Evolutionary conservation across 2,888 invertebrate genomes (phyloP).

Genomic region (Anagyrus pseudococci): DNA sequence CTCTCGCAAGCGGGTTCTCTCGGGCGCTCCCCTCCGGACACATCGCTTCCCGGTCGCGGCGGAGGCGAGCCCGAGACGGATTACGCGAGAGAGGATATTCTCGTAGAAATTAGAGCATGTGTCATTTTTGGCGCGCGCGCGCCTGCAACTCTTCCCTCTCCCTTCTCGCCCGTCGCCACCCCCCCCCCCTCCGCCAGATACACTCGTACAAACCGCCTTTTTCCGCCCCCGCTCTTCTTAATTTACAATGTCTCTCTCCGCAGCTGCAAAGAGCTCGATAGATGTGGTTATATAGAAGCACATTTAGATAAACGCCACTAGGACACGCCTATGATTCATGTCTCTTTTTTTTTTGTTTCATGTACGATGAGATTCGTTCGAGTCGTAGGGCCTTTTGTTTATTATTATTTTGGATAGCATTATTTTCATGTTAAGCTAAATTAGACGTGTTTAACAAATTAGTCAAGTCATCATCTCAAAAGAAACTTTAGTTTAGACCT

Average conservation of each 20-base stretch:
- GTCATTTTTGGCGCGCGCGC: conserved; percentile 32
- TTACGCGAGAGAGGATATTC: conserved; percentile 16
- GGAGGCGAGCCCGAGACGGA: no score
- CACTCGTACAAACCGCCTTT: neutral
- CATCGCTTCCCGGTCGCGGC: no score
- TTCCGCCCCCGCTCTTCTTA: neutral
- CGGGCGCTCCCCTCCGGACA: neutral
- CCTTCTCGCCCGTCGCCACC: neutral
- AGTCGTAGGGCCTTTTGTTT: no score
- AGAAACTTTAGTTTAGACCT: no score
- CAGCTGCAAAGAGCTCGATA: conserved; percentile 12
- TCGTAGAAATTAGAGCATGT: conserved; percentile 35
- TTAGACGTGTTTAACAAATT: no score
- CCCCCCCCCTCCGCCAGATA: neutral
- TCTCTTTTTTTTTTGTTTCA: no score
- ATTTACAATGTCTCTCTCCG: conserved; percentile 3
- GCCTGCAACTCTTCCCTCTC: neutral
- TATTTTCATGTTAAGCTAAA: no score
- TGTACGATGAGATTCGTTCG: no score
- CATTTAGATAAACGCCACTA: no score
- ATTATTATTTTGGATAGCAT: no score
- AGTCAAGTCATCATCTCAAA: no score
- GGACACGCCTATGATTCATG: no score
- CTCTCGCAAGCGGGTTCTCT: neutral
- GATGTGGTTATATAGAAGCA: conserved; percentile 11